Base-by-base conservation (phyloP, 2,888 invertebrate genomes). In the Stenodema calcarata region DNA sequence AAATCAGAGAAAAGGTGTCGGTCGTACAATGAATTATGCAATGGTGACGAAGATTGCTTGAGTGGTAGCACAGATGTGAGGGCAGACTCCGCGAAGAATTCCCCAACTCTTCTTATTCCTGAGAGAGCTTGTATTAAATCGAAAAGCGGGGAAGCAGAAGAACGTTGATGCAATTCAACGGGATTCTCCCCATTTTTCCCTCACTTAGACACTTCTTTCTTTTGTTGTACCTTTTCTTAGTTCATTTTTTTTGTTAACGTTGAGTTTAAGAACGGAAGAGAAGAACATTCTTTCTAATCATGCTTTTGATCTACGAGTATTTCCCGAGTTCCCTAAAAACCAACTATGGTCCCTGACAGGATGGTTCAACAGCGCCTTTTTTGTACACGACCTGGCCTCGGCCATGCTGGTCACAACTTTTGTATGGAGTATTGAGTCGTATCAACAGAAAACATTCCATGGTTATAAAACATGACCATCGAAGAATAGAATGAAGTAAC, bases 111-210 rank as follows among this genome's bases (percentile, higher is more conserved):
- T 41, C 73, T 30, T 18, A 41, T 41, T 41, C 30, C 73, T 18
- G 9, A 75, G 35, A 41, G 41, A 75, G 73, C n/a, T 75, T 41
- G 73, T 75, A 75, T 75, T 75, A 75, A 35, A 16, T 9, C 30
- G 73, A 35, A 75, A 28, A 18, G 35, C 27, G 18, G 28, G 35
- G 73, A 12, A 41, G 23, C 73, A 6, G 73, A 75, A 35, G 35
- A 75, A 75, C 73, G 35, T 35, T 75, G 28, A 75, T 28, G 35
- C 73, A 30, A 75, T 75, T 75, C 73, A 75, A 30, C 73, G 11
- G 73, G 73, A 75, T 75, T 75, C 73, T 18, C n/a, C 73, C 30
- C 73, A 75, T 75, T 75, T 35, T 75, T 41, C 35, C 35, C n/a
- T 0, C 73, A 41, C 73, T 75, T 75, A 35, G 73, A 75, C 73